These are phyloP conservation scores for Latrodectus hesperus DNA, from an alignment of 2,888 invertebrate species.

Conservation along the genomic window DNA sequence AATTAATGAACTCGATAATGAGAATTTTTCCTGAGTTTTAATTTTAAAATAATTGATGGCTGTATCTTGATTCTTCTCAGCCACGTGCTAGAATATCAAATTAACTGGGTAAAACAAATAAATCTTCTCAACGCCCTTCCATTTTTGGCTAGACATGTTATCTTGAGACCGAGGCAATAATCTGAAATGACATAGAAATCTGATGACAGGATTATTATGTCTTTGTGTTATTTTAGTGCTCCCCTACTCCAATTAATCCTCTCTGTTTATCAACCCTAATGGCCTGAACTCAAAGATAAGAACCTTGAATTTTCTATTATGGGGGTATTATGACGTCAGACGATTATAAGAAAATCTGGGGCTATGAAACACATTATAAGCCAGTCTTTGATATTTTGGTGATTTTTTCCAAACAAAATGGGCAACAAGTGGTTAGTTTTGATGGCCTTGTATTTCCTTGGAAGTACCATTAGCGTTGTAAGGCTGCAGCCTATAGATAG, in stretches of 20 bases:
- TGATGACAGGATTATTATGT: slow-evolving; percentile 13
- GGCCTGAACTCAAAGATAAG: slow-evolving; percentile 38
- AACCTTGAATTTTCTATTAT: slow-evolving; percentile 64
- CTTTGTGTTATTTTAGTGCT: neutral
- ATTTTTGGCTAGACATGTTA: neutral
- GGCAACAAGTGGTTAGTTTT: neutral
- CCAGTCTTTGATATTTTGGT: neutral
- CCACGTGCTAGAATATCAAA: too few species aligned
- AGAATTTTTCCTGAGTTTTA: too few species aligned
- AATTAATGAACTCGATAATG: too few species aligned
- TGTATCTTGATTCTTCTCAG: too few species aligned
- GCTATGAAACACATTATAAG: neutral
- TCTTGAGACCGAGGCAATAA: neutral
- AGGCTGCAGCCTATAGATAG: slow-evolving; percentile 44
- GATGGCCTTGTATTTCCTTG: slow-evolving; percentile 41
- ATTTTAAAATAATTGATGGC: too few species aligned
- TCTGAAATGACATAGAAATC: neutral
- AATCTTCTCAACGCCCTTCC: too few species aligned
- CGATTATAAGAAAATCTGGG: slow-evolving; percentile 49
- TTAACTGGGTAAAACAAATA: too few species aligned
- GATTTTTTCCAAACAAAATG: slow-evolving; percentile 16
- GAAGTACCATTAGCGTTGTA: neutral
- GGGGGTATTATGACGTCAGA: slow-evolving; percentile 58
- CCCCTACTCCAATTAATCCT: slow-evolving; percentile 36
- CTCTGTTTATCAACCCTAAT: slow-evolving; percentile 33